Conservation (phyloP, 2,888 invertebrate species). For the Smittia sp. region DNA sequence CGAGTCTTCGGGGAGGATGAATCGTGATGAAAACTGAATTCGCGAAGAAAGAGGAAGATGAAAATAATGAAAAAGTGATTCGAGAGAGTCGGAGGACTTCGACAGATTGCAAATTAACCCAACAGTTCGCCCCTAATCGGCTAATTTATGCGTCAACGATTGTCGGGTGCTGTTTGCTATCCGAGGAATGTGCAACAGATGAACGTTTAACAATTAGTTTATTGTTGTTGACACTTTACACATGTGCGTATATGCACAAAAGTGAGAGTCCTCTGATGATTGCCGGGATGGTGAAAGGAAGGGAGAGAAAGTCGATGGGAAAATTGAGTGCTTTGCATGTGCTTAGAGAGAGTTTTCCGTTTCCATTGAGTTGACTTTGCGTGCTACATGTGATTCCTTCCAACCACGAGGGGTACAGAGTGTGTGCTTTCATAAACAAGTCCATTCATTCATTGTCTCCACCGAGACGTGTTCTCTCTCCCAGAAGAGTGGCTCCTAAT, state of each 20-base stretch:
- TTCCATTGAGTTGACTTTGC: background rate
- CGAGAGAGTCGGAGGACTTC: no score
- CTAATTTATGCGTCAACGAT: no score
- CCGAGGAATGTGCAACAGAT: constrained; percentile 37
- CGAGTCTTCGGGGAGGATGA: no score
- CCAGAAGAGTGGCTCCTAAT: background rate
- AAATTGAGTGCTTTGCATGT: background rate
- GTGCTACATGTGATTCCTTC: background rate
- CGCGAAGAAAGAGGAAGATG: no score
- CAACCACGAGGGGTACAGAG: background rate
- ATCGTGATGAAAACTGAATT: no score
- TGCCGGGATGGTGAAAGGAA: background rate
- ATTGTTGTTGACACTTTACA: constrained; percentile 31
- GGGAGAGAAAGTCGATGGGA: background rate
- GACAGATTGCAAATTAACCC: no score
- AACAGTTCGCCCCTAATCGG: no score
- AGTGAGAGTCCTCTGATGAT: constrained; percentile 30
- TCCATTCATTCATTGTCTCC: background rate
- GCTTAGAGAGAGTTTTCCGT: background rate
- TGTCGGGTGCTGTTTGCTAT: background rate
- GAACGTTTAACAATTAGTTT: constrained; percentile 29
- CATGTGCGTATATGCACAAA: constrained; percentile 36
- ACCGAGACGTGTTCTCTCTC: background rate
- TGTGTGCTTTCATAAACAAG: background rate
- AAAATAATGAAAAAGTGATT: no score